Percentiles rank a stretch among this genome's conserved stretches.
Conservation (phyloP, 2,113 vertebrate species). For the Dendrocopos noguchii region DNA sequence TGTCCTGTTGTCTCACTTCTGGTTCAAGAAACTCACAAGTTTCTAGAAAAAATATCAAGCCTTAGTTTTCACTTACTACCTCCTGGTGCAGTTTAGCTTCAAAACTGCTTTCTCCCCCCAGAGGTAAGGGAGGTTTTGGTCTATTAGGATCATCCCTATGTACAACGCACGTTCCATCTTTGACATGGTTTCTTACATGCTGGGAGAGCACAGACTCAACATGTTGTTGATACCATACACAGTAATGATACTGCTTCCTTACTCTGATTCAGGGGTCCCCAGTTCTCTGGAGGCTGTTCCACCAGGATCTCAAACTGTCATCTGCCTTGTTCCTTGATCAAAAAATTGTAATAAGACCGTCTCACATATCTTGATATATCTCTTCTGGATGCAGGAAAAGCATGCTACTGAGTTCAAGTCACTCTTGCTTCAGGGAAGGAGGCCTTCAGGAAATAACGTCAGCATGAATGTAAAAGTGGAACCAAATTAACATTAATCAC, state of each 20-base stretch:
- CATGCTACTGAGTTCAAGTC: not conserved
- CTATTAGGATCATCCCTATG: not conserved
- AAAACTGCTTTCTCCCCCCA: not conserved
- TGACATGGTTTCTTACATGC: not conserved
- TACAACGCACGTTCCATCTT: not conserved
- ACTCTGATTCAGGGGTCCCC: not conserved
- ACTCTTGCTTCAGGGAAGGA: not conserved
- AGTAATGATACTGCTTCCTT: not conserved
- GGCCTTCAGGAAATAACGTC: not conserved
- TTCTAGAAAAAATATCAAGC: not conserved
- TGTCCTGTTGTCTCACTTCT: not conserved
- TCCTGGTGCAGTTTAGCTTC: not conserved
- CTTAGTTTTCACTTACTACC: not conserved
- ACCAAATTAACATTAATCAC: not conserved
- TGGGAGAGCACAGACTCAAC: not conserved
- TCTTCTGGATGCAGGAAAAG: not conserved
- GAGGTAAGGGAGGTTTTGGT: not conserved
- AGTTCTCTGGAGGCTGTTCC: not conserved
- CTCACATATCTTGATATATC: not conserved
- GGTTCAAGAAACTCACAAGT: not conserved
- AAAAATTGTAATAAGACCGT: not conserved
- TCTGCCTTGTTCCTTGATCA: not conserved
- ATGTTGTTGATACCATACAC: not conserved
- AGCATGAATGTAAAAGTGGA: not conserved
- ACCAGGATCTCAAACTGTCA: not conserved